Base-by-base conservation (phyloP, 2,797 vertebrate species). In the Trematomus bernacchii region DNA sequence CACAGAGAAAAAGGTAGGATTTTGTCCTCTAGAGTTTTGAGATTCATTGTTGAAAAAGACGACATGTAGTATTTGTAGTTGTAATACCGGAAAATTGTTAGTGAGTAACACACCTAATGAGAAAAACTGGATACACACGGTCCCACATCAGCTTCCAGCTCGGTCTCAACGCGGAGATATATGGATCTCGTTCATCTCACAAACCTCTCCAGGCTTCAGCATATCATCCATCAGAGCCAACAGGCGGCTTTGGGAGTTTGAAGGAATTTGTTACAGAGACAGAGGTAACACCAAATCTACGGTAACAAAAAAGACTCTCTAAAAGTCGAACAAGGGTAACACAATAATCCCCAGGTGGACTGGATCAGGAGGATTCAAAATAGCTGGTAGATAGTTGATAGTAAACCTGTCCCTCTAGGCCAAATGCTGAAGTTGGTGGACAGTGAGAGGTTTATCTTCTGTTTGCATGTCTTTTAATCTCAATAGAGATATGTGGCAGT, bases 181-280 rank as follows among this genome's bases (percentile, higher is more conserved):
- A 60, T 13, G 53, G 54, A 72, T 43, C 30, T 63, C 59, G 73
- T 80, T 79, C 71, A 50, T 82, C 60, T 79, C 73, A 43, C 59
- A 66, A 76, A 51, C 33, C 82, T 46, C 73, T 76, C 61, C 51
- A 62, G 57, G 48, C 58, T 83, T 71, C 44, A 63, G 53, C 54
- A 14, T 43, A 61, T 87, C 82, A 87, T 90, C 83, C 71, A 83
- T 85, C 86, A 87, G 67, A 52, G 75, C 51, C 65, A 66, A 58
- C 79, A 57, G 62, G 78, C 53, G 76, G 74, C 80, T 65, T 21
- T 63, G 75, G 83, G 80, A 84, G 72, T 72, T 7, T 12, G 73
- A 78, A 50, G 11, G 60, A 75, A 77, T 79, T 79, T 79, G 73
- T 75, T 76, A 54, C 48, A 52, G n/a, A 60, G 66, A 61, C 58